Base-by-base conservation (phyloP, 2,797 vertebrate species). In the Alcedo atthis region DNA sequence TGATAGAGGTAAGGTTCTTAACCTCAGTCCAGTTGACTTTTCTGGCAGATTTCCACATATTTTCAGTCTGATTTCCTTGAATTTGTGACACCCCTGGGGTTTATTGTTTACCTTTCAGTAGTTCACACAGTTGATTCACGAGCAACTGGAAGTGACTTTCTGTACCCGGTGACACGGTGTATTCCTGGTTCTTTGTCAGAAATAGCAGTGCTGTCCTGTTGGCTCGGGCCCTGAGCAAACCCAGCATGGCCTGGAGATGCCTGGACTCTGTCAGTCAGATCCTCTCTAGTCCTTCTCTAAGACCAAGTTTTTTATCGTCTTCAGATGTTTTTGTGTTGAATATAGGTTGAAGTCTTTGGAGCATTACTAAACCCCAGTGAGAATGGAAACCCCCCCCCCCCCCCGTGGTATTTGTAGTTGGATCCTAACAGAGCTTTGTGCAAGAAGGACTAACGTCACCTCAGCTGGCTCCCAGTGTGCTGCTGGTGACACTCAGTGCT, bases 401-500 rank as follows among this genome's bases (percentile, higher is more conserved):
- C 13, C 32, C 9, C 18, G 1, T 5, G 43, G 16, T 8, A 0
- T 45, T 61, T 64, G 22, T 28, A 20, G 15, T 46, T 69, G 33
- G n/a, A 42, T 45, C 46, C 28, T 54, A 4, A 6, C 2, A 32
- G n/a, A 6, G 6, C 14, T 11, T 26, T n/a, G 8, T 1, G 0
- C 35, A 19, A 9, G 48, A 26, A 40, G 14, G 0, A 0, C 17
- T 35, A 10, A 14, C 69, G 35, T 30, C 4, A 9, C 15, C 40
- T n/a, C 8, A 10, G 14, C 33, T 30, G 51, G 15, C 20, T 24
- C 55, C 18, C 5, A 10, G 24, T 2, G 20, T 42, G 45, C 37
- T 43, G 1, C 66, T 5, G 3, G 1, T 6, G 62, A n/a, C 12
- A 1, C 1, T 5, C 35, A 48, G 1, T 20, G 15, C 53, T 33